Base-by-base conservation (phyloP, 2,113 vertebrate genomes). In the Eretmochelys imbricata region DNA sequence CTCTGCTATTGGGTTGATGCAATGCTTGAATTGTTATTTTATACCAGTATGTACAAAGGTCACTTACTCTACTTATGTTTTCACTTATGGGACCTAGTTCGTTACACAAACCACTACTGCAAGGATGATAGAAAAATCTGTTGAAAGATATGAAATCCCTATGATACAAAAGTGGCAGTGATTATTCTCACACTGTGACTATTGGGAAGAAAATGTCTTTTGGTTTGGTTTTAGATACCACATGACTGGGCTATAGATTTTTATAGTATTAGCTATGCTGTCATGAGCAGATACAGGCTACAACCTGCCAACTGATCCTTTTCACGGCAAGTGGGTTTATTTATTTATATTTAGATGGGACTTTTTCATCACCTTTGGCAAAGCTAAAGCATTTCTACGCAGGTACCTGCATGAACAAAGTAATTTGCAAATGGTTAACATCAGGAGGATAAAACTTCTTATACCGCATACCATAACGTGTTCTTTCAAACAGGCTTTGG, bases 31-130 rank as follows among this genome's bases (percentile, higher is more conserved):
- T 96, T 94, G 86, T 94, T 97, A 89, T 96, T 97, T 96, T 93
- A 94, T 97, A 88, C 65, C 49, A 93, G 48, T 91, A 0, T 76
- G 46, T 88, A 89, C 84, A 91, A 93, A 96, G 90, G 91, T 95
- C 92, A 84, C 65, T 88, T 84, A 80, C 46, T 91, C 81, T 93
- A 48, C 82, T 95, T 87, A 92, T 94, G 89, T 93, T 98, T 97
- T 97, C 91, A 95, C 82, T 97, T 97, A 95, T 4, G 80, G 84
- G 82, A 94, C 82, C 50, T 94, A 91, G 93, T 93, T 96, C 8
- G 1, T 89, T 96, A 97, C 88, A 82, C 75, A 87, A 96, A 82
- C 65, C 89, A 95, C 87, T 94, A 65, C 87, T 82, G 80, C 65
- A 93, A 90, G 87, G 88, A 94, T 93, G 89, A 93, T 35, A 87